Evolutionary conservation across 1,140 invertebrate species (phyloP), one percentile per base, ranked within the genome.

Genomic region (Planococcus citri): DNA sequence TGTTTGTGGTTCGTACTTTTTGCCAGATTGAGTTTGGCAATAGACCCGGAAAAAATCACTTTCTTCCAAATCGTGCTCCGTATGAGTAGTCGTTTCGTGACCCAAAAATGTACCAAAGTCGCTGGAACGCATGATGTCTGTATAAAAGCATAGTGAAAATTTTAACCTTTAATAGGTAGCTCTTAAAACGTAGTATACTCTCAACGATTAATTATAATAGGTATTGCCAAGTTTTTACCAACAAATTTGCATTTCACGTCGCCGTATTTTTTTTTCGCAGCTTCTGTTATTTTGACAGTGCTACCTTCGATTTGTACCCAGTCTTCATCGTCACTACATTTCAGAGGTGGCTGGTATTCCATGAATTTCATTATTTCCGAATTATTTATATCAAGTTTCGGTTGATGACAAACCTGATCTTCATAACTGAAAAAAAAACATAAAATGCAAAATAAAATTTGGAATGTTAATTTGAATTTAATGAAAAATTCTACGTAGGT

Each of bases 291-390:
- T n/a, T 70, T 38, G 0, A 76, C 78, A 38, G 70, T 73, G 25
- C 72, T 75, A 8, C 78, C 79, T 68, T 72, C 74, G 51, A 75
- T 72, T 70, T 24, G 76, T 6, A 85, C 85, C 85, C 82, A 87
- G 74, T 82, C 82, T 69, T 76, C 81, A 10, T 82, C 80, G 37
- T 77, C 75, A 10, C 76, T 76, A 75, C 89, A 91, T 29, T 81
- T 75, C 22, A 90, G 79, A 64, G 82, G 82, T 2, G 81, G 77
- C 20, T 84, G 81, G 38, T 82, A 74, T 60, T 84, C 78, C 61
- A 89, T 81, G 73, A 86, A 88, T 76, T 83, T 83, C 80, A 85
- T 85, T 69, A 91, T 85, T 73, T 87, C 85, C 12, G 85, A 83
- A 74, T 85, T 82, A 72, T 83, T 80, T 57, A 88, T 74, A 1